A percentile compares a stretch with the other conserved stretches of the same genome.
These are phyloP conservation scores for Hirtodrosophila confusa DNA, from an alignment of 2,888 invertebrate genomes.

Conservation along the genomic window DNA sequence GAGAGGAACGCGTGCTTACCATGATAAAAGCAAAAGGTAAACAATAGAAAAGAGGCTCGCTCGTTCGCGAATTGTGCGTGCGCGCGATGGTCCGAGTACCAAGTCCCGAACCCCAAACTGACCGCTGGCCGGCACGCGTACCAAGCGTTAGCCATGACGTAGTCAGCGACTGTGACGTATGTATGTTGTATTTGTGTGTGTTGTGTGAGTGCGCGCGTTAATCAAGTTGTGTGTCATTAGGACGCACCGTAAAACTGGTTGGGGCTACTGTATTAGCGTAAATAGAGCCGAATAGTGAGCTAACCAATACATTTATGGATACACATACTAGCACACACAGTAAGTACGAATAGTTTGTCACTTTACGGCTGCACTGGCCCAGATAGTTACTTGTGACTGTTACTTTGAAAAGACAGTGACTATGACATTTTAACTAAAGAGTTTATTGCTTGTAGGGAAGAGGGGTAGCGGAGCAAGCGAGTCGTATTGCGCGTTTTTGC, in stretches of 20 bases:
- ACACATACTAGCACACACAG: too few species aligned
- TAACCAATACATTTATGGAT: too few species aligned
- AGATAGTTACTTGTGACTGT: too few species aligned
- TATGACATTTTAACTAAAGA: too few species aligned
- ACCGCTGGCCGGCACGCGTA: constrained; percentile 34
- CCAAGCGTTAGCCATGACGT: constrained; percentile 36
- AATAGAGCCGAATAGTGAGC: too few species aligned
- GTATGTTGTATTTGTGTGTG: neutral
- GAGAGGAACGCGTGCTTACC: constrained; percentile 8
- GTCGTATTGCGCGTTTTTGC: too few species aligned
- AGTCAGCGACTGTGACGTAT: constrained; percentile 29
- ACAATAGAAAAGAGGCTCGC: constrained; percentile 53
- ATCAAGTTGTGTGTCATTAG: constrained; percentile 55
- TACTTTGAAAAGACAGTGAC: too few species aligned
- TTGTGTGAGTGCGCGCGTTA: constrained; percentile 15
- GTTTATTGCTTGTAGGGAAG: too few species aligned
- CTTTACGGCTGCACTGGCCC: constrained; percentile 25
- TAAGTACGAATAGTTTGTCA: neutral
- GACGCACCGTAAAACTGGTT: constrained; percentile 49
- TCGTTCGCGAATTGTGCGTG: constrained; percentile 51
- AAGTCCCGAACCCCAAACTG: constrained; percentile 20
- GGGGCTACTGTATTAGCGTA: constrained; percentile 2
- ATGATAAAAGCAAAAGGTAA: constrained; percentile 40
- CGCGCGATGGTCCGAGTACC: constrained; percentile 19
- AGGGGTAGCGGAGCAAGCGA: too few species aligned